These are phyloP conservation scores for Ricordea florida DNA, from an alignment of 92 coral and sea anemone genomes.

Conservation along the genomic window DNA sequence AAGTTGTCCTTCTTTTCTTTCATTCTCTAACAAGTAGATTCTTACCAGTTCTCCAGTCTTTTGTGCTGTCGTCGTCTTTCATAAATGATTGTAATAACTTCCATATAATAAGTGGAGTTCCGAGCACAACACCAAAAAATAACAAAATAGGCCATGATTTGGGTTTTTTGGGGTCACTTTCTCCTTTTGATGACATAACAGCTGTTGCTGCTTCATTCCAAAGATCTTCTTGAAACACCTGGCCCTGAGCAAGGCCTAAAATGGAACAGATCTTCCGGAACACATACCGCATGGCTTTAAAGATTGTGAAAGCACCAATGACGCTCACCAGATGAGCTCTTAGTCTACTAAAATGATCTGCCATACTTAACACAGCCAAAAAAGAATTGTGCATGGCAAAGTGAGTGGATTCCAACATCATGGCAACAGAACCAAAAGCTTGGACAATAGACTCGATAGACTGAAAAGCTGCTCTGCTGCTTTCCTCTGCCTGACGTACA, in stretches of 20 bases:
- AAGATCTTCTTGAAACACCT: constrained; percentile 78
- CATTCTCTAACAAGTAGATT: background rate
- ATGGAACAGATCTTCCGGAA: constrained; percentile 67
- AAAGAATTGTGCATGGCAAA: constrained; percentile 94
- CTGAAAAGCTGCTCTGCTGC: constrained; percentile 92
- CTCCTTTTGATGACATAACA: constrained; percentile 34
- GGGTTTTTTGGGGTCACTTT: constrained; percentile 50
- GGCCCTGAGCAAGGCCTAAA: constrained; percentile 54
- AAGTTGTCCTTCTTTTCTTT: no score
- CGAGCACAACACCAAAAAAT: constrained; percentile 96
- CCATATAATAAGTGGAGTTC: constrained; percentile 94
- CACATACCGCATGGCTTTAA: constrained; percentile 70
- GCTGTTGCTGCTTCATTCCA: constrained; percentile 81
- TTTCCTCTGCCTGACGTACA: constrained; percentile 91
- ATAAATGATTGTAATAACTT: constrained; percentile 76
- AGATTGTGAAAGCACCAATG: constrained; percentile 79
- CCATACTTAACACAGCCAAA: constrained; percentile 93
- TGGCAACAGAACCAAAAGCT: constrained; percentile 97
- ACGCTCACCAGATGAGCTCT: constrained; percentile 75
- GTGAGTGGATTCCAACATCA: constrained; percentile 98
- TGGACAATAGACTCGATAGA: constrained; percentile 96
- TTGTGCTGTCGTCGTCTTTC: constrained; percentile 58
- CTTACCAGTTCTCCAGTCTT: constrained; percentile 92
- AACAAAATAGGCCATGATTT: constrained; percentile 96
- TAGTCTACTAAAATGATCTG: constrained; percentile 95